phyloP scores from a whole-genome alignment of 2,888 invertebrate species.

The Coelogynopora nodosa region DNA sequence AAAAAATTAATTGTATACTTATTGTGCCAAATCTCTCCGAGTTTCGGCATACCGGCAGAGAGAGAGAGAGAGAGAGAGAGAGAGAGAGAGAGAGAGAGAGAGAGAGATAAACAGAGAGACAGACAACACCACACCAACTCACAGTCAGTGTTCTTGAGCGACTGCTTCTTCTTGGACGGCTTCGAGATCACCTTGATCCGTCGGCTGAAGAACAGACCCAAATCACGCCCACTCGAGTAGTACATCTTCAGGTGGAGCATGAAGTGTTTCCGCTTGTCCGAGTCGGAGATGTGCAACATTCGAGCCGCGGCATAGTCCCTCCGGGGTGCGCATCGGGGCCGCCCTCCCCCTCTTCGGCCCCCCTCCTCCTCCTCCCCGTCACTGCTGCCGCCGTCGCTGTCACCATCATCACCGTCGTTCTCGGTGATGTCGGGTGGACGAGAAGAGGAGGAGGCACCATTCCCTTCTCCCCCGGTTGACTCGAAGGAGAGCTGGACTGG shows the following conservation, averaged over 20 bases:
- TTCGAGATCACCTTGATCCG: slow-evolving; percentile 99
- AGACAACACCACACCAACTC: too few relatives aligned
- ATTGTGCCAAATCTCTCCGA: too few relatives aligned
- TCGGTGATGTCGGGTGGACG: neutral
- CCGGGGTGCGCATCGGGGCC: neutral
- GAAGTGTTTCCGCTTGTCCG: slow-evolving; percentile 97
- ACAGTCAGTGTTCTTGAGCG: slow-evolving; percentile 92
- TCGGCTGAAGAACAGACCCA: slow-evolving; percentile 96
- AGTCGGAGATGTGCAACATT: slow-evolving; percentile 95
- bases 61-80: too few relatives aligned
- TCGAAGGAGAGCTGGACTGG: slow-evolving; percentile 97
- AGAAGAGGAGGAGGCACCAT: neutral
- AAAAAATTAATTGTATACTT: too few relatives aligned
- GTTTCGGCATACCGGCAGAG: too few relatives aligned
- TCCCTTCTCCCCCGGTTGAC: slow-evolving; percentile 68
- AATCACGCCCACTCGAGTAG: slow-evolving; percentile 94
- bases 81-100: too few relatives aligned
- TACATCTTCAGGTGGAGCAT: slow-evolving; percentile 99
- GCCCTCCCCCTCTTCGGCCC: neutral
- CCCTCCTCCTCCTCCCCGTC: neutral
- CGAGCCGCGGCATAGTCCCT: slow-evolving; percentile 96
- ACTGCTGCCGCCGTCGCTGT: neutral
- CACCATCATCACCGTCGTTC: neutral
- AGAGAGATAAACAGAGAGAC: too few relatives aligned
- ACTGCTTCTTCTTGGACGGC: slow-evolving; percentile 98